Evolutionary conservation across 2,113 vertebrate species (phyloP), one percentile per base, ranked within the genome.

Genomic region (Taxidea taxus): DNA sequence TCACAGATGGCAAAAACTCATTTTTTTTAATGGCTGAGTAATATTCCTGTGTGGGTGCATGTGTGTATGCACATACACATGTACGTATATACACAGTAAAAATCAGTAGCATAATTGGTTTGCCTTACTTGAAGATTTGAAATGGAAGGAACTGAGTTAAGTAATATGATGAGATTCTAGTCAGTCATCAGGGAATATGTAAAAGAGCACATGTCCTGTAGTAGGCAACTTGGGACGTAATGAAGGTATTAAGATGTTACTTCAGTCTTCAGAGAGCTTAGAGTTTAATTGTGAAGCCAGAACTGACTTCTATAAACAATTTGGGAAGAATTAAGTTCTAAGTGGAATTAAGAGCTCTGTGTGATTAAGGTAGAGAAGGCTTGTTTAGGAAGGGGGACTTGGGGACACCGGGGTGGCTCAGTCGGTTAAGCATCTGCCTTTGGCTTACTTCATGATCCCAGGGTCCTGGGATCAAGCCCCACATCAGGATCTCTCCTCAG

Each of bases 251-350:
- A 87, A 90, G 23, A 60, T 85, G 20, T 80, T 91, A 51, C 51
- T 88, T 74, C 39, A 91, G 39, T 83, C 20, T 91, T 93, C 4
- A 70, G 84, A 58, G 37, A 96, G 12, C 18, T 93, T 90, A 68
- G 85, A 58, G 90, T 82, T 87, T 87, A 75, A 51, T 68, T 90
- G 42, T 37, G 54, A 81, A 94, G 70, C 1, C 23, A 72, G 70
- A 78, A 21, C 86, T 77, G 83, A 89, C 62, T 27, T 13, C 14
- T 21, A 21, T 77, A 87, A 93, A 95, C 15, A 93, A 56, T 82
- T 82, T 90, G 58, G 58, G 15, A 82, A 90, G 64, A 93, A 90
- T 94, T 89, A 92, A 92, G n/a, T 89, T 94, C 29, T 94, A 77
- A 94, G 23, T 92, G 74, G 15, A 90, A 78, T 91, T 84, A 89